These are phyloP conservation scores for Apodemia mormo DNA, from an alignment of 2,888 invertebrate species.

Conservation along the genomic window DNA sequence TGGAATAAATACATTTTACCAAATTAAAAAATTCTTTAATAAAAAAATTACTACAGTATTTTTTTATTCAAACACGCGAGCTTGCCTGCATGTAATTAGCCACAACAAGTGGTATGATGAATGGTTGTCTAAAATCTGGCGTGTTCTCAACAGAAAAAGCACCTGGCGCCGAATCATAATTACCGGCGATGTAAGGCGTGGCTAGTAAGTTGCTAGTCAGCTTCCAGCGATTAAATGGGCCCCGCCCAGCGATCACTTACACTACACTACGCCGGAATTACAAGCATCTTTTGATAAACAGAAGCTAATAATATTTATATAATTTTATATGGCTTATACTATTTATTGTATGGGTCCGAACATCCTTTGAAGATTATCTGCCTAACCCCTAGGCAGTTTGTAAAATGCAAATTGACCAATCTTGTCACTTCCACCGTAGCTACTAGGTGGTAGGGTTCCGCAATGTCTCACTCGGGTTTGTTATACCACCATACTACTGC, in stretches of 20 bases:
- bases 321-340: background rate
- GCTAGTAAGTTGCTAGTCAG: slow-evolving; percentile 65
- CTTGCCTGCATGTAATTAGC: background rate
- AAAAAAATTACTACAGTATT: too few relatives aligned
- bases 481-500: too few relatives aligned
- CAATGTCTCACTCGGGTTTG: too few relatives aligned
- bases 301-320: slow-evolving; percentile 21
- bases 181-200: slow-evolving; percentile 48
- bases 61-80: background rate
- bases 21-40: too few relatives aligned
- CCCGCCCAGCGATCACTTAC: slow-evolving; percentile 54
- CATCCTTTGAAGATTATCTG: too few relatives aligned
- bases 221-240: slow-evolving; percentile 61
- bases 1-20: too few relatives aligned
- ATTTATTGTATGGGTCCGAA: too few relatives aligned
- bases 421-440: too few relatives aligned
- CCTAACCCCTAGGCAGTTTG: too few relatives aligned
- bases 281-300: slow-evolving; percentile 54
- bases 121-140: slow-evolving; percentile 11
- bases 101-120: background rate
- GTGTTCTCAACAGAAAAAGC: slow-evolving; percentile 26
- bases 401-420: too few relatives aligned
- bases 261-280: slow-evolving; percentile 46
- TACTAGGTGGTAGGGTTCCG: too few relatives aligned
- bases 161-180: slow-evolving; percentile 40